Conservation (phyloP, 2,888 invertebrate species). For the Agonopterix alstromeriana region DNA sequence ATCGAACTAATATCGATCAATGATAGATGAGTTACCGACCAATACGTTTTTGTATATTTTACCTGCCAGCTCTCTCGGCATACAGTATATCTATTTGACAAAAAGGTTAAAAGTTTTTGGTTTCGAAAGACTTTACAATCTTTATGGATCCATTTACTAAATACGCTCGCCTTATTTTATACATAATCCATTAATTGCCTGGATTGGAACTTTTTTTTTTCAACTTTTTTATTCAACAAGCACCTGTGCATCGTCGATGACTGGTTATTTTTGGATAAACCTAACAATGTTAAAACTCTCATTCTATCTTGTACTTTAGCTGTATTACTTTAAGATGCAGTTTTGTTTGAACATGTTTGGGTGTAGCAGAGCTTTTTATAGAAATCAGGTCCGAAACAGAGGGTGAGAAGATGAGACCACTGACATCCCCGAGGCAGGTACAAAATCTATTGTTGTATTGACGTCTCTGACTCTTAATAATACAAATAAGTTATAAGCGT, state of each 20-base stretch:
- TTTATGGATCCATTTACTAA: conserved; percentile 36
- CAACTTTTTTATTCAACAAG: conserved; percentile 26
- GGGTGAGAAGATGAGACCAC: conserved; percentile 4
- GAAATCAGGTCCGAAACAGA: conserved; percentile 1
- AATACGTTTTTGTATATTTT: too few relatives aligned
- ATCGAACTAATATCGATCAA: too few relatives aligned
- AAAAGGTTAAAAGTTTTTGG: not conserved
- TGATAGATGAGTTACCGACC: too few relatives aligned
- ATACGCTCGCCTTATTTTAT: conserved; percentile 21
- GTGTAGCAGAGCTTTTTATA: not conserved
- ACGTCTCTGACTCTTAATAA: conserved; percentile 5
- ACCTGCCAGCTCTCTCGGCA: too few relatives aligned
- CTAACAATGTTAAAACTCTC: not conserved
- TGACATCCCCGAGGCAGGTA: conserved; percentile 5
- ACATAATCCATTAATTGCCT: conserved; percentile 54
- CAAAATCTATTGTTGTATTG: conserved; percentile 8
- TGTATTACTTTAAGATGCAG: not conserved
- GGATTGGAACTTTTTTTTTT: conserved; percentile 38
- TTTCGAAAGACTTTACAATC: conserved; percentile 25
- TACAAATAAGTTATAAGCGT: conserved; percentile 2
- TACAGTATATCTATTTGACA: too few relatives aligned
- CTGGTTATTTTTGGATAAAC: conserved; percentile 54
- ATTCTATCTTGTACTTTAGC: not conserved
- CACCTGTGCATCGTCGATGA: conserved; percentile 67
- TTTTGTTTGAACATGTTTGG: not conserved